phyloP scores from a whole-genome alignment of 2,113 vertebrate genomes.

The Chamaetylas fuelleborni region DNA sequence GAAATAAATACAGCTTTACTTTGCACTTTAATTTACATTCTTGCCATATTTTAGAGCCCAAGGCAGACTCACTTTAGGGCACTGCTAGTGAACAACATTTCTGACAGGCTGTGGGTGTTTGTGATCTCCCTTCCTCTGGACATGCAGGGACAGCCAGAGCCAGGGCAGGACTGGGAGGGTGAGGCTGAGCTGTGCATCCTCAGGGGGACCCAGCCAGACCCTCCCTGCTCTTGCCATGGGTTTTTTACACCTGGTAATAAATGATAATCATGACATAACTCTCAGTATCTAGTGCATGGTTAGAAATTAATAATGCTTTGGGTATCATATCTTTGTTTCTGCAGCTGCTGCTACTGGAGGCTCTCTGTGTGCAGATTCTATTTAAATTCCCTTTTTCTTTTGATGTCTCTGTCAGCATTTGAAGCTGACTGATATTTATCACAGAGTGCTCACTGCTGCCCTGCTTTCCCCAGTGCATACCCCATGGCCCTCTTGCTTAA shows the following conservation, averaged over 20 bases:
- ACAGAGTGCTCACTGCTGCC: neutral
- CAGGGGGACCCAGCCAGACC: neutral
- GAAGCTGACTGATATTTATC: constrained; percentile 50
- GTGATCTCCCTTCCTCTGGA: neutral
- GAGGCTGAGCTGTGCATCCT: neutral
- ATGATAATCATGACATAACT: neutral
- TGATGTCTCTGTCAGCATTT: constrained; percentile 46
- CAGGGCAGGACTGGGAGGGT: neutral
- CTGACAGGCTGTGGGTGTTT: neutral
- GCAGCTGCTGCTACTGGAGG: neutral
- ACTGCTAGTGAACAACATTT: neutral
- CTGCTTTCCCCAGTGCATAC: constrained; percentile 41
- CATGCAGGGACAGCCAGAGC: neutral
- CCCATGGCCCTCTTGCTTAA: constrained; percentile 42
- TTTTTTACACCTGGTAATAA: neutral
- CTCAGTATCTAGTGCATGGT: neutral
- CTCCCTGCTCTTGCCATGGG: accelerated
- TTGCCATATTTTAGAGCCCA: neutral
- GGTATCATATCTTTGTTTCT: neutral
- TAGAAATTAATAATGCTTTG: neutral
- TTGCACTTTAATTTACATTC: neutral
- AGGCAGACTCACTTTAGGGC: neutral
- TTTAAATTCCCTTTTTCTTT: constrained; percentile 44
- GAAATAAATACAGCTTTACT: neutral
- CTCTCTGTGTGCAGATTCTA: neutral